These are phyloP conservation scores for Aeoliscus strigatus DNA, from an alignment of 2,797 vertebrate species.

Conservation along the genomic window DNA sequence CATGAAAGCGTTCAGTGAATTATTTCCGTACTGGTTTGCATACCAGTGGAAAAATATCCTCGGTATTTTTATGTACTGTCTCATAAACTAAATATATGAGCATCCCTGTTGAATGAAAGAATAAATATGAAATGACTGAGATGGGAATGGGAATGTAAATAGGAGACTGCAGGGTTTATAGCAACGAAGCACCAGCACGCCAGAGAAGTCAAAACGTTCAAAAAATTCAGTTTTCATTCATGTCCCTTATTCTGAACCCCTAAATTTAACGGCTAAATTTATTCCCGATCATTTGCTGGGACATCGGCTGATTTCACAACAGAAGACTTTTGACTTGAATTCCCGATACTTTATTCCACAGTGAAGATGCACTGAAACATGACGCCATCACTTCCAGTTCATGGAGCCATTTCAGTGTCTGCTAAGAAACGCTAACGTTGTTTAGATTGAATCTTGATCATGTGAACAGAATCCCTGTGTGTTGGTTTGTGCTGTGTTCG, in stretches of 20 bases:
- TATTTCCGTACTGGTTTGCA: too few relatives aligned
- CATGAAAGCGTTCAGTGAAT: background rate
- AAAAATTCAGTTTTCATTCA: slow-evolving; percentile 16
- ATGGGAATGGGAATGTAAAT: slow-evolving; percentile 6
- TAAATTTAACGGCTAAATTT: slow-evolving; percentile 28
- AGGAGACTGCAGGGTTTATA: slow-evolving; percentile 1
- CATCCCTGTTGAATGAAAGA: slow-evolving; percentile 1
- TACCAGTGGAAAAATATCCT: too few relatives aligned
- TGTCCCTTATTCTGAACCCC: too few relatives aligned
- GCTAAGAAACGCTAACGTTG: background rate
- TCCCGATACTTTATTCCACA: slow-evolving; percentile 9
- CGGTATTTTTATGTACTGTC: too few relatives aligned
- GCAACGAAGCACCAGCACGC: slow-evolving; percentile 11
- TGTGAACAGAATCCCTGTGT: too few relatives aligned
- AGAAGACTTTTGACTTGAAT: too few relatives aligned
- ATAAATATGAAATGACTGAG: slow-evolving; percentile 1
- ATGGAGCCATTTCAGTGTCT: slow-evolving; percentile 1
- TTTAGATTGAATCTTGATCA: background rate
- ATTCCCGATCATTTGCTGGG: too few relatives aligned
- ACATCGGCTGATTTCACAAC: too few relatives aligned
- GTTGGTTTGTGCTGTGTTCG: slow-evolving; percentile 2
- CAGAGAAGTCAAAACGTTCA: slow-evolving; percentile 16
- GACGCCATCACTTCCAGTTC: slow-evolving; percentile 7
- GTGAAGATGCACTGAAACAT: slow-evolving; percentile 15
- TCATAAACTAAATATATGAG: background rate